Conservation (phyloP, 2,888 invertebrate genomes). For the Trilocha varians region DNA sequence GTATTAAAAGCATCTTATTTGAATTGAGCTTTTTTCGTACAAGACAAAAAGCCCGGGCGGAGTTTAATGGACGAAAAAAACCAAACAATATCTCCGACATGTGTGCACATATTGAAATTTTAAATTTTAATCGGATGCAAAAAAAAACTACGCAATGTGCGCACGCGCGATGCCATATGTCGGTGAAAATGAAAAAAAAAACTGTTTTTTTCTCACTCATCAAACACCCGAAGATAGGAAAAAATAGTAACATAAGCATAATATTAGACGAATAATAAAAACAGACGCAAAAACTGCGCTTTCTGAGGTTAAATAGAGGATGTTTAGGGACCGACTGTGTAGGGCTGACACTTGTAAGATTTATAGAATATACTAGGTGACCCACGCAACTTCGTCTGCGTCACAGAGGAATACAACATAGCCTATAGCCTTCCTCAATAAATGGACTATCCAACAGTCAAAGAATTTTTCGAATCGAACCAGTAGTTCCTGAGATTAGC, state of each 20-base stretch:
- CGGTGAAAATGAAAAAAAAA: constrained; percentile 33
- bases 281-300: constrained; percentile 49
- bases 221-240: constrained; percentile 50
- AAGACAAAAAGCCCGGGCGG: constrained; percentile 26
- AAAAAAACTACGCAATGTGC: constrained; percentile 69
- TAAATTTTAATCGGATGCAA: constrained; percentile 67
- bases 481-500: too few relatives aligned
- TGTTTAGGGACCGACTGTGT: constrained; percentile 30
- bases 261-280: constrained; percentile 63
- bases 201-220: constrained; percentile 51
- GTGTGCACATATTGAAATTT: constrained; percentile 57
- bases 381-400: too few relatives aligned
- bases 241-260: constrained; percentile 69
- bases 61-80: constrained; percentile 34
- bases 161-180: constrained; percentile 67
- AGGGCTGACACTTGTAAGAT: constrained; percentile 3
- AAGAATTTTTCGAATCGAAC: too few relatives aligned
- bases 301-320: constrained; percentile 62
- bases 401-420: too few relatives aligned
- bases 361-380: too few relatives aligned
- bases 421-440: too few relatives aligned
- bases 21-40: constrained; percentile 31
- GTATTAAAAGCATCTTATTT: constrained; percentile 27
- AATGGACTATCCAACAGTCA: too few relatives aligned
- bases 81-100: constrained; percentile 46